Conservation (phyloP, 2,888 invertebrate species). For the Tipula helvola region DNA sequence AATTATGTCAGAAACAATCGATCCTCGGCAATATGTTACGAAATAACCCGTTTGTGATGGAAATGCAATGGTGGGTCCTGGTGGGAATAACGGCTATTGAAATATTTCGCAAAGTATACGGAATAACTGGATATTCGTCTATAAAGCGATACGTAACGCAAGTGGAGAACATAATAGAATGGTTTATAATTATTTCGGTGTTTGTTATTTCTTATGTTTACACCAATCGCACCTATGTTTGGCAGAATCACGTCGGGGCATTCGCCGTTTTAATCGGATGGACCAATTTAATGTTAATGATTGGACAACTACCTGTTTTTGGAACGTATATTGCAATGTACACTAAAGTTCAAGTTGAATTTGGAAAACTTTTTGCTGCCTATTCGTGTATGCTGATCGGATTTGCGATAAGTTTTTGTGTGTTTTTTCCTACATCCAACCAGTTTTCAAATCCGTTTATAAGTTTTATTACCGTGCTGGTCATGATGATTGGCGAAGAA, state of each 20-base stretch:
- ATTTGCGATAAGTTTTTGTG: slow-evolving; percentile 78
- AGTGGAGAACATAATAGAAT: slow-evolving; percentile 75
- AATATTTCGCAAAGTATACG: slow-evolving; percentile 66
- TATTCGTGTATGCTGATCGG: slow-evolving; percentile 76
- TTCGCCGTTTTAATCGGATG: slow-evolving; percentile 76
- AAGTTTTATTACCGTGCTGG: slow-evolving; percentile 70
- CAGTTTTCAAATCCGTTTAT: slow-evolving; percentile 75
- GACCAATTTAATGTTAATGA: slow-evolving; percentile 85
- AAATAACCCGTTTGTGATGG: slow-evolving; percentile 62
- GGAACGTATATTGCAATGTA: slow-evolving; percentile 88
- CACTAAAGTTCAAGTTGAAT: slow-evolving; percentile 75
- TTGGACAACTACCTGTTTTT: slow-evolving; percentile 76
- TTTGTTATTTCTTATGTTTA: slow-evolving; percentile 73
- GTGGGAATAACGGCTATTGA: slow-evolving; percentile 69
- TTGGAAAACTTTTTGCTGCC: slow-evolving; percentile 72
- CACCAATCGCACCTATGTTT: slow-evolving; percentile 61
- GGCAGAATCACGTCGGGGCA: slow-evolving; percentile 80
- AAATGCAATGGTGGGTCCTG: slow-evolving; percentile 73
- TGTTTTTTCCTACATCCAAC: slow-evolving; percentile 71
- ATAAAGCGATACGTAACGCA: slow-evolving; percentile 72
- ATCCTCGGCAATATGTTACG: slow-evolving; percentile 62
- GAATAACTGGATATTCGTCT: slow-evolving; percentile 68
- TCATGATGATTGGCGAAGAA: slow-evolving; percentile 83
- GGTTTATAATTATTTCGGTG: slow-evolving; percentile 75
- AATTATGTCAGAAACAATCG: slow-evolving; percentile 65